Evolutionary conservation across 2,888 invertebrate species (phyloP).

Genomic region (Phyllotreta cruciferae): DNA sequence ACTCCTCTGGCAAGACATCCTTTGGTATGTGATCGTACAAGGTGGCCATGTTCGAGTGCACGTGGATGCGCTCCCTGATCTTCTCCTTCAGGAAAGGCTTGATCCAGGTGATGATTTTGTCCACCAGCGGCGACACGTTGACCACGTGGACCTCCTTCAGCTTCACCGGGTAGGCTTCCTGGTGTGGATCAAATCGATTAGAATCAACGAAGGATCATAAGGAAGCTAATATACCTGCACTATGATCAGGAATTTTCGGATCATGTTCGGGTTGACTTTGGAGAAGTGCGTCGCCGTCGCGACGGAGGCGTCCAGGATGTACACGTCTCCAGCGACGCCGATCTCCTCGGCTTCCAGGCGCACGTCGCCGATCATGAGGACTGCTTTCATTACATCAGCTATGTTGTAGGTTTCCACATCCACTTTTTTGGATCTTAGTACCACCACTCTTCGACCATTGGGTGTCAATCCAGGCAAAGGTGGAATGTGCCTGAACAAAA

Average conservation of each 20-base stretch:
- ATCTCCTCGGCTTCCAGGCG: slow-evolving; percentile 77
- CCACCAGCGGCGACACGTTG: slow-evolving; percentile 82
- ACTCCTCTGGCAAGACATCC: slow-evolving; percentile 81
- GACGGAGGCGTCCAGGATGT: slow-evolving; percentile 79
- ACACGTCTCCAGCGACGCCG: slow-evolving; percentile 86
- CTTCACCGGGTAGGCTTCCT: slow-evolving; percentile 89
- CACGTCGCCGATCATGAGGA: slow-evolving; percentile 85
- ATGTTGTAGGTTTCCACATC: slow-evolving; percentile 75
- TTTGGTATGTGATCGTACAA: slow-evolving; percentile 81
- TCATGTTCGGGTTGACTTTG: slow-evolving; percentile 81
- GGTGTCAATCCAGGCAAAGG: slow-evolving; percentile 83
- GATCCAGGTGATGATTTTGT: slow-evolving; percentile 84
- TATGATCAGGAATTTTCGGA: slow-evolving; percentile 86
- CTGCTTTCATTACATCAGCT: slow-evolving; percentile 80
- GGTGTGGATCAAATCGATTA: slow-evolving; percentile 38
- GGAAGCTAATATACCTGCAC: slow-evolving; percentile 64
- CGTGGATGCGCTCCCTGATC: slow-evolving; percentile 81
- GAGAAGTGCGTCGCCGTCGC: slow-evolving; percentile 83
- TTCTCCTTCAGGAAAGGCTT: slow-evolving; percentile 89
- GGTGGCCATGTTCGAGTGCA: slow-evolving; percentile 77
- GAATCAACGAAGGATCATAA: background rate
- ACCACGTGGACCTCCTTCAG: slow-evolving; percentile 86
- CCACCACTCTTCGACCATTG: slow-evolving; percentile 77
- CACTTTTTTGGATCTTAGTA: slow-evolving; percentile 77
- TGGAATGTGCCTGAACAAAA: slow-evolving; percentile 59